Base-by-base conservation (phyloP, 2,888 invertebrate genomes). In the Phyllotreta cruciferae region DNA sequence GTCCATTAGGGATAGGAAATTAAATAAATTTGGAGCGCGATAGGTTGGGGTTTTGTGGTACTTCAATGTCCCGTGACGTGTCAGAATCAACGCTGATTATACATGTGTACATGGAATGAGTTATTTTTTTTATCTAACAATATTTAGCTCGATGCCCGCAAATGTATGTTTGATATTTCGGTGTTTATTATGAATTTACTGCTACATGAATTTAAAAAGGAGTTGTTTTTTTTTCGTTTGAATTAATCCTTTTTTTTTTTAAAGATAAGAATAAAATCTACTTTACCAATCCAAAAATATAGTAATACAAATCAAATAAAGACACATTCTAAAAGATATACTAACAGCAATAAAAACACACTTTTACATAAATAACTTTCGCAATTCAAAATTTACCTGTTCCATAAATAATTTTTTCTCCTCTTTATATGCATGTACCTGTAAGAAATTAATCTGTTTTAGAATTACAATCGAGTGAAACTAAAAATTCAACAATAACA, bases 1-100 rank as follows among this genome's bases (percentile, higher is more conserved):
- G 73, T 71, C 73, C 71, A 74, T 76, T 76, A 74, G 68, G 56
- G 69, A 71, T 73, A 75, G 76, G 77, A 77, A 77, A 78, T 78
- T 78, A 76, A 78, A 78, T 78, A 76, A 76, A 77, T 75, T 74
- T 74, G 72, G 52, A 64, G 70, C 36, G 36, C 45, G 61, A 60
- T 49, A 55, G 35, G 39, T 60, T 55, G 39, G 44, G 60, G 52
- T 50, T 60, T 60, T 52, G 42, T 49, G 50, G 42, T 42, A 50
- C 38, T 49, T 9, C 10, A 14, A 4, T 42, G n/a, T 50, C 39
- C 37, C 11, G 42, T 50, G 36, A 50, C 42, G 50, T 58, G 52
- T 60, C 52, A 44, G 53, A 60, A 52, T 60, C 37, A 38, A 13
- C 11, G 38, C 8, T 37, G 6, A 38, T 37, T 52, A 6, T 49